Evolutionary conservation across 2,888 invertebrate species (phyloP).

Genomic region (Mythimna impura): DNA sequence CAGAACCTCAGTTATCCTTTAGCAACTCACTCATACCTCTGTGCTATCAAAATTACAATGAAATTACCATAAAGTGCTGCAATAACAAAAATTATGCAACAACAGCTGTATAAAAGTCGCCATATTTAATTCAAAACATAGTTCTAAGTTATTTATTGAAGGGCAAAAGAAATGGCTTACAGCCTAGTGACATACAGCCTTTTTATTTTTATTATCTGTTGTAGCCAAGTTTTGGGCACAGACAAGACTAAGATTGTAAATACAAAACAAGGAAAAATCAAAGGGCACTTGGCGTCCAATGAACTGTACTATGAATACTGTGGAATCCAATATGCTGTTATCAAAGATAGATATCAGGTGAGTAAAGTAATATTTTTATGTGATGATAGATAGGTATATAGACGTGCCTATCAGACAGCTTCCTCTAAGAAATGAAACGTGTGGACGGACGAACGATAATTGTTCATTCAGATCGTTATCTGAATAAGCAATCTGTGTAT

Average conservation of each 20-base stretch:
- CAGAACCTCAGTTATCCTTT: conserved; percentile 36
- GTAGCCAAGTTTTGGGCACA: conserved; percentile 65
- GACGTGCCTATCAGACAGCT: conserved; percentile 9
- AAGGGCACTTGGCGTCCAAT: conserved; percentile 78
- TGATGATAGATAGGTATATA: too few relatives aligned
- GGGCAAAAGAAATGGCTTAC: conserved; percentile 66
- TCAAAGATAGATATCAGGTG: conserved; percentile 78
- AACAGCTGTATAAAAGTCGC: conserved; percentile 63
- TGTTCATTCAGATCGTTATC: neutral
- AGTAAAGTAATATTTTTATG: conserved; percentile 58
- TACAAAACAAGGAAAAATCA: conserved; percentile 82
- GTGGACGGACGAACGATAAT: neutral
- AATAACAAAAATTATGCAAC: conserved; percentile 46
- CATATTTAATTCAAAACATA: conserved; percentile 50
- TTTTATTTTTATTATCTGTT: conserved; percentile 68
- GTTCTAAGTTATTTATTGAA: conserved; percentile 55
- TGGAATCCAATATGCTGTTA: conserved; percentile 81
- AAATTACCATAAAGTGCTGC: conserved; percentile 30
- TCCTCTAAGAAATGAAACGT: conserved; percentile 23
- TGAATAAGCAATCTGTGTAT: too few relatives aligned
- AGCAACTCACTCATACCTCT: neutral
- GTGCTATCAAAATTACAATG: conserved; percentile 53
- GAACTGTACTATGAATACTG: conserved; percentile 82
- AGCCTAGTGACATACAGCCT: conserved; percentile 55
- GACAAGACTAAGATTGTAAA: conserved; percentile 75